Base-by-base conservation (phyloP, 1,140 invertebrate species). In the Drosophila tani region DNA sequence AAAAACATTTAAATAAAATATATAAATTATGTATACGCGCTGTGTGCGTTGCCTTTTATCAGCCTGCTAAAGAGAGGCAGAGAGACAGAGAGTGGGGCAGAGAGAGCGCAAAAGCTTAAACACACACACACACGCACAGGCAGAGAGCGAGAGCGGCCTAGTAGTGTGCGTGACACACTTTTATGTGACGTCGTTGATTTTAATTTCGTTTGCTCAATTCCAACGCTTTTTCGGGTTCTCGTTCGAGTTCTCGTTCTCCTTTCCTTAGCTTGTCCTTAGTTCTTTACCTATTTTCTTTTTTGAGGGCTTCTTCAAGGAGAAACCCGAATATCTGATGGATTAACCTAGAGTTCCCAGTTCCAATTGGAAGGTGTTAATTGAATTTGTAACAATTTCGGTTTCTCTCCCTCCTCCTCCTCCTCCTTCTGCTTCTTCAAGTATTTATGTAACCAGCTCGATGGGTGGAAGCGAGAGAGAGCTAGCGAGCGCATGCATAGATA, bases 161-260 rank as follows among this genome's bases (percentile, higher is more conserved):
- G 57, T 63, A 4, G 57, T 74, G 62, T 69, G 75, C 65, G 71
- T 45, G 91, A 92, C 91, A 92, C 91, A 92, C 79, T 92, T 92
- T 92, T 85, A 81, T 84, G 87, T 92, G 91, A 92, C 91, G 91
- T 91, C 81, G 91, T 92, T 82, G 77, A 80, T 87, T 87, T 87
- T 63, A 90, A 85, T 85, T 90, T 88, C 78, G 74, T 88, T 90
- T 71, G 65, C 73, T 63, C 82, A 55, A 63, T 73, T 81, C 66
- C 63, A 56, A 51, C 78, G 65, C 19, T 70, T 79, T 82, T 70
- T 46, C 17, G 53, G 63, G 71, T 71, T 73, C 56, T 71, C 19
- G 60, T 71, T 63, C 59, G 63, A 40, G 49, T 79, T 70, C 51
- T 49, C 45, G 46, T 79, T 80, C 81, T 70, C 86, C 58, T 43